Conservation (phyloP, 2,797 vertebrate species). For the Basileuterus tristriatus region DNA sequence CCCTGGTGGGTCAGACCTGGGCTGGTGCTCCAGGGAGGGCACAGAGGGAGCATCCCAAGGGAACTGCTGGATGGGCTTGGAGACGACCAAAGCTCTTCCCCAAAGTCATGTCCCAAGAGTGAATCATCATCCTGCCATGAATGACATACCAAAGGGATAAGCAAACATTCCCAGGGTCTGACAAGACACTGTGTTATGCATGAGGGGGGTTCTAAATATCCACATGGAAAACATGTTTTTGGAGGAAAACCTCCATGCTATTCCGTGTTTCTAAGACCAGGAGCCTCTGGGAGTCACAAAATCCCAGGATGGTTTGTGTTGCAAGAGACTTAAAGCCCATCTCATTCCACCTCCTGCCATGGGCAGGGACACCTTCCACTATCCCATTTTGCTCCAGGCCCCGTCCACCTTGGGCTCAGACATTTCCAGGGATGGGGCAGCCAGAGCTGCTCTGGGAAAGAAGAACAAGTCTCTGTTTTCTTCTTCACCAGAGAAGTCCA, state of each 20-base stretch:
- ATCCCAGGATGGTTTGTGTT: background rate
- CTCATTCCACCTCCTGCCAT: background rate
- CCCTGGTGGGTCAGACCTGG: background rate
- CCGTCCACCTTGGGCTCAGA: fast-evolving
- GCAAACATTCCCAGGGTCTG: background rate
- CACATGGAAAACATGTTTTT: background rate
- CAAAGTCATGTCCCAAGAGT: background rate
- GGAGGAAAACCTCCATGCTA: background rate
- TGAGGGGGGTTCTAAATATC: background rate
- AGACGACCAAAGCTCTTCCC: background rate
- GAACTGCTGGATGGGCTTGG: background rate
- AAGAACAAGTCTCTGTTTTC: background rate
- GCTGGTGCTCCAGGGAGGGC: background rate
- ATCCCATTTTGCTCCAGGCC: background rate
- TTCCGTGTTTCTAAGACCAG: background rate
- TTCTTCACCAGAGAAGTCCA: background rate
- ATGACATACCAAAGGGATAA: constrained; percentile 1
- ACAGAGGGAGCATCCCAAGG: background rate
- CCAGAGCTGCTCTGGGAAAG: background rate
- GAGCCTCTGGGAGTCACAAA: background rate
- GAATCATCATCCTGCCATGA: constrained; percentile 42
- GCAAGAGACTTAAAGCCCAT: background rate
- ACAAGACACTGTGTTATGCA: background rate
- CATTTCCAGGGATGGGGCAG: background rate
- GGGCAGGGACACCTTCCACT: background rate